Evolutionary conservation across 2,113 vertebrate genomes (phyloP), one percentile per base, ranked within the genome.

Genomic region (Manacus vitellinus): DNA sequence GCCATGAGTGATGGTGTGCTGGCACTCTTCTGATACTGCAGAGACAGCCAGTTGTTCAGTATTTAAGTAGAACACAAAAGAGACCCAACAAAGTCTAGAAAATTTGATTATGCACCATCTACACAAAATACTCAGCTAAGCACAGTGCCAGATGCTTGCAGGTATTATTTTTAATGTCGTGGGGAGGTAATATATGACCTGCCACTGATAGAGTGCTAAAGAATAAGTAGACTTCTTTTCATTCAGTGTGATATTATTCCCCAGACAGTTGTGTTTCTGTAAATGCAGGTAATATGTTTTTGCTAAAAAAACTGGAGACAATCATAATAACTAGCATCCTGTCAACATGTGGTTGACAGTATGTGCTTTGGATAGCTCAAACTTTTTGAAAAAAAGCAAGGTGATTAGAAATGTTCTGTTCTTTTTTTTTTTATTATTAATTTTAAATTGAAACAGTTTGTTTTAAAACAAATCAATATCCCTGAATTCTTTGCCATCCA

Each of bases 401-500:
- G 21, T 35, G 24, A 51, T 47, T 31, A 61, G 59, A 71, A 68
- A 61, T 54, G 9, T 37, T 70, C 31, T 33, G 7, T n/a, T 12
- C 12, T 37, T 2, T 12, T 23, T 19, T 61, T 20, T 55, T 33
- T 21, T 13, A 20, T 43, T 41, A 65, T 27, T 11, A 39, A 65
- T 84, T 86, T 96, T 62, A 92, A 86, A 89, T 81, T 23, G 76
- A 92, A 91, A 33, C 55, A 67, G 7, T 67, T 94, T 92, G 37
- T 89, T 90, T 95, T 74, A 44, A 88, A 88, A 63, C 30, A 74
- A 93, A 85, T 81, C 55, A 33, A 65, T 92, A 95, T 19, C 31
- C 19, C 18, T 65, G 61, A 51, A 72, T 77, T 84, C 31, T 88
- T 71, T 77, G 25, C 79, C 75, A 75, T 51, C 43, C 27, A 55